Evolutionary conservation across 2,113 vertebrate genomes (phyloP).

Genomic region (Anas platyrhynchos): DNA sequence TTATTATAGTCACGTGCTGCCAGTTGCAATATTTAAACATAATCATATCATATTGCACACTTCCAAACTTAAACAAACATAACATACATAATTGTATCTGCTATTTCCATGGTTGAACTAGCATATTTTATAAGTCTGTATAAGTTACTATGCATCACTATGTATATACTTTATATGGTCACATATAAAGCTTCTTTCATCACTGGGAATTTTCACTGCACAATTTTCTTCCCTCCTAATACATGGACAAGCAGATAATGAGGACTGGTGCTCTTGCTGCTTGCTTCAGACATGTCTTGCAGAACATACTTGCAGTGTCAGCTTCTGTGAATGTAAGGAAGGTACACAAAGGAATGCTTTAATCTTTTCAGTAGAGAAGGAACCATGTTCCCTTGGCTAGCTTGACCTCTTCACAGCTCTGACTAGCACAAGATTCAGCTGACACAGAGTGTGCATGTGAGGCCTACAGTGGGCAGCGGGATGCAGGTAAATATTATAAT

Average conservation of each 20-base stretch:
- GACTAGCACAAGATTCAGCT: neutral
- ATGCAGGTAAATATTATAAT: neutral
- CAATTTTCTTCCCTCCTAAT: neutral
- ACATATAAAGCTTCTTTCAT: neutral
- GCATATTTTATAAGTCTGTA: neutral
- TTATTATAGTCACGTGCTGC: neutral
- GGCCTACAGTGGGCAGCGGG: neutral
- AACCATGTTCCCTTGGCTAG: neutral
- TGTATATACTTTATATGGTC: neutral
- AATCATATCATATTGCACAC: neutral
- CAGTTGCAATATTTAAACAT: neutral
- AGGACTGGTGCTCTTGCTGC: neutral
- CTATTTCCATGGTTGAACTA: neutral
- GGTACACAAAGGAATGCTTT: neutral
- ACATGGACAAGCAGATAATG: neutral
- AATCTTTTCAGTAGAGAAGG: neutral
- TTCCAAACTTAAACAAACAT: neutral
- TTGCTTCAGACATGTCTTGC: neutral
- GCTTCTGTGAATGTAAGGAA: neutral
- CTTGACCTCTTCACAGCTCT: neutral
- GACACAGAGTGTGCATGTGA: fast-evolving
- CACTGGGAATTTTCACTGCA: neutral
- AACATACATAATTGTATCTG: neutral
- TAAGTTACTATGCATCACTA: neutral
- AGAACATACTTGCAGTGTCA: neutral